Evolutionary conservation across 2,888 invertebrate genomes (phyloP).

Genomic region (Polydesmus complanatus): DNA sequence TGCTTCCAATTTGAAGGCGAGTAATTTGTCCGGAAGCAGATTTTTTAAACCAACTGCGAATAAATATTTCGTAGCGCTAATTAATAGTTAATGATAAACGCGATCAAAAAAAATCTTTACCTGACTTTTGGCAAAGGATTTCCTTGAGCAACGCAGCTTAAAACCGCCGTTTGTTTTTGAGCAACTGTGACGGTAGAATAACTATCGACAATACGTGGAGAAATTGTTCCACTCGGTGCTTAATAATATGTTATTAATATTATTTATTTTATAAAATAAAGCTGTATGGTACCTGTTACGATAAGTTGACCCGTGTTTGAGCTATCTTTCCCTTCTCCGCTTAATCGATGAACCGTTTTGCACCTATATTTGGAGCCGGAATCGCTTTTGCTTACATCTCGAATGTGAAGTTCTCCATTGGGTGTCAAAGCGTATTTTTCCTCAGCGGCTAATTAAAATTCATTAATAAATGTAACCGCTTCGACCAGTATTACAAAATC

Average conservation of each 20-base stretch:
- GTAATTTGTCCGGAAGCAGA: neutral
- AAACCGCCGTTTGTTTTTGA: neutral
- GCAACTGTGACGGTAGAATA: neutral
- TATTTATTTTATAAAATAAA: too few species aligned
- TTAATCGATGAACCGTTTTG: conserved; percentile 8
- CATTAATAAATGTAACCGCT: neutral
- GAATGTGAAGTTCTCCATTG: conserved; percentile 5
- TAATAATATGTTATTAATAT: neutral
- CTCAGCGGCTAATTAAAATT: neutral
- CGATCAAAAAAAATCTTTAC: neutral
- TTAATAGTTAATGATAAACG: neutral
- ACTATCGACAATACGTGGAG: conserved; percentile 4
- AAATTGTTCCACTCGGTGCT: neutral
- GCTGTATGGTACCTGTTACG: conserved; percentile 2
- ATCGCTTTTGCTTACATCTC: neutral
- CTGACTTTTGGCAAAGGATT: conserved; percentile 7
- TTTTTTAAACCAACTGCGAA: neutral
- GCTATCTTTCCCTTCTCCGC: conserved; percentile 1
- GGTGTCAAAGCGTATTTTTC: conserved; percentile 4
- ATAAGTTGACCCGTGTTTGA: conserved; percentile 10
- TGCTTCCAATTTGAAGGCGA: neutral
- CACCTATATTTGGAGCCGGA: conserved; percentile 8
- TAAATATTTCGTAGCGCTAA: neutral
- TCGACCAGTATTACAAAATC: too few species aligned
- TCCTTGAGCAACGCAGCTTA: conserved; percentile 5